phyloP scores from a whole-genome alignment of 2,113 vertebrate species.

The Pelobates fuscus region DNA sequence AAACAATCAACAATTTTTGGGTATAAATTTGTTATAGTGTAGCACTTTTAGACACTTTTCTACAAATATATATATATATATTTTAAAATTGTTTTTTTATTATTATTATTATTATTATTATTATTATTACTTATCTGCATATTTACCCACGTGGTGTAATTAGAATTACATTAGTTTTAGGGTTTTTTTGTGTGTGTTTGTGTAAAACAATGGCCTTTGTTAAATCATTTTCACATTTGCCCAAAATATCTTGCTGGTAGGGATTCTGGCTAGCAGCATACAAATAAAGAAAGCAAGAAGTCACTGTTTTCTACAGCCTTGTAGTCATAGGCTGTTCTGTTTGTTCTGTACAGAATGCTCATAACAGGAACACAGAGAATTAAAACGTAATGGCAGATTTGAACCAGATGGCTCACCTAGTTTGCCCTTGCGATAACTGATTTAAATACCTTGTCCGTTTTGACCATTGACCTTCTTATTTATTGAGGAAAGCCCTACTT shows the following conservation, averaged over 20 bases:
- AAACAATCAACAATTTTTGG: no score
- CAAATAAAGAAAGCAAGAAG: neutral
- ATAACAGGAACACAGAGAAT: neutral
- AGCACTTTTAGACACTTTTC: no score
- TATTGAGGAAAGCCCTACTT: neutral
- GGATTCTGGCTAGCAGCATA: no score
- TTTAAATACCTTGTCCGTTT: neutral
- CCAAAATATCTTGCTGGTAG: neutral
- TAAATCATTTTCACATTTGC: neutral
- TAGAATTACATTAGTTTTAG: no score
- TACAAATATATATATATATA: no score
- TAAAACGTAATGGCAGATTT: neutral
- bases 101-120: no score
- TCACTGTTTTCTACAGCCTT: neutral
- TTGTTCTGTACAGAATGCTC: neutral
- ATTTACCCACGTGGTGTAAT: no score
- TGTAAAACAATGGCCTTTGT: no score
- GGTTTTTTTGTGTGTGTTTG: no score
- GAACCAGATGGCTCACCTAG: neutral
- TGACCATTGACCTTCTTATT: neutral
- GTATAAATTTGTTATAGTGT: no score
- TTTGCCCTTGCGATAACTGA: neutral
- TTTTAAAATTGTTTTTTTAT: no score
- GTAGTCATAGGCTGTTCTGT: neutral
- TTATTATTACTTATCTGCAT: no score